Evolutionary conservation across 2,888 invertebrate species (phyloP).

Genomic region (Tetragonisca angustula): DNA sequence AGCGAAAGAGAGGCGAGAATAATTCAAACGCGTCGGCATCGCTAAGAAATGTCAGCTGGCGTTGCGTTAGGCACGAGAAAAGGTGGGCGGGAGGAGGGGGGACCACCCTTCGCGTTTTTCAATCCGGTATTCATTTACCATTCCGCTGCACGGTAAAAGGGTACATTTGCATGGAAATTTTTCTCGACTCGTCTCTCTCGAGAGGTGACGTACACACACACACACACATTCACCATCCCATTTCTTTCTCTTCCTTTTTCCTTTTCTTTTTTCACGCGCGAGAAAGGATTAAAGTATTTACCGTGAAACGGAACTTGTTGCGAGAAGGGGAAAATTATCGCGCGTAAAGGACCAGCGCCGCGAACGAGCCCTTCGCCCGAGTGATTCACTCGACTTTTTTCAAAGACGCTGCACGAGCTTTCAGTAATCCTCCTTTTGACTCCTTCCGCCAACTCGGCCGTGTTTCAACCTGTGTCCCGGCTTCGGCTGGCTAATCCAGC

Average conservation of each 20-base stretch:
- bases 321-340: conserved; percentile 35
- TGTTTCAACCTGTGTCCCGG: not conserved
- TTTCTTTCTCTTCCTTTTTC: conserved; percentile 14
- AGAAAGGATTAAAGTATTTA: conserved; percentile 69
- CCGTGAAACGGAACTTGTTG: conserved; percentile 53
- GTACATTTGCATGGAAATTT: conserved; percentile 71
- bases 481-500: conserved; percentile 13
- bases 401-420: conserved; percentile 49
- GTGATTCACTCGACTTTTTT: conserved; percentile 52
- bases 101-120: conserved; percentile 52
- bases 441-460: not conserved
- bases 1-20: conserved; percentile 34
- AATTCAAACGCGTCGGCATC: conserved; percentile 47
- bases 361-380: conserved; percentile 19
- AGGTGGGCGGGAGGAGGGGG: conserved; percentile 6
- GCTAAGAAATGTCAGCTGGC: conserved; percentile 35
- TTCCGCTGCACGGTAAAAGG: conserved; percentile 55
- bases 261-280: conserved; percentile 25
- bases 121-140: conserved; percentile 61
- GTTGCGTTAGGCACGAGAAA: conserved; percentile 23
- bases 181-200: conserved; percentile 48
- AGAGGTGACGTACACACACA: conserved; percentile 59
- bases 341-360: conserved; percentile 18
- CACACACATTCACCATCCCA: conserved; percentile 53
- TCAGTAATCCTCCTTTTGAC: conserved; percentile 54